phyloP scores from a whole-genome alignment of 2,797 vertebrate species.

The Cynopterus sphinx region DNA sequence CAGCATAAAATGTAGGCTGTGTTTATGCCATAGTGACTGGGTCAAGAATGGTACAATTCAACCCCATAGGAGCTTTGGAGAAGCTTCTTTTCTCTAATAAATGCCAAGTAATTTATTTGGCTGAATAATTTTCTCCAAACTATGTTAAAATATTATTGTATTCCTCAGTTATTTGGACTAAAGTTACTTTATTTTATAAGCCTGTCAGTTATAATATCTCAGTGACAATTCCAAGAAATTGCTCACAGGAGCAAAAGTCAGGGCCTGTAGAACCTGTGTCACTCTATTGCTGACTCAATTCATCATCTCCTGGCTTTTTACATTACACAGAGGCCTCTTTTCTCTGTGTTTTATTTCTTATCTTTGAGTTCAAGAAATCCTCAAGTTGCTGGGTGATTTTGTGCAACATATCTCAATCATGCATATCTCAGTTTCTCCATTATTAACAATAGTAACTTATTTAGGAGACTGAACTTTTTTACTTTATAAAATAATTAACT shows the following conservation, averaged over 20 bases:
- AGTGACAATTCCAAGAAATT: background rate
- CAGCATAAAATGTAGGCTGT: constrained; percentile 38
- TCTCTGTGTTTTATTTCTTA: background rate
- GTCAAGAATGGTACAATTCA: constrained; percentile 50
- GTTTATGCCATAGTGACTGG: constrained; percentile 7
- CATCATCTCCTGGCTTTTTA: background rate
- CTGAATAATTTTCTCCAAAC: background rate
- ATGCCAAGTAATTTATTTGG: constrained; percentile 44
- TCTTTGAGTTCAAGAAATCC: background rate
- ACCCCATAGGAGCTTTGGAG: background rate
- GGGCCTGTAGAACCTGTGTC: background rate
- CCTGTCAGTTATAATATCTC: constrained; percentile 3
- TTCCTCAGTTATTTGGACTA: background rate
- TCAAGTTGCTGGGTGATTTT: background rate
- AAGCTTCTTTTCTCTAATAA: background rate
- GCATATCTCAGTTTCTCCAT: background rate
- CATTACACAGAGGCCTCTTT: background rate
- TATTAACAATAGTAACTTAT: background rate
- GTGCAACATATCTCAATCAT: background rate
- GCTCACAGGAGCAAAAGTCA: background rate
- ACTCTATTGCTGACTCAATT: background rate
- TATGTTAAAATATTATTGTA: background rate
- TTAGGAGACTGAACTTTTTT: background rate
- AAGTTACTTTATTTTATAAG: constrained; percentile 15
- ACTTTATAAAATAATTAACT: background rate